Evolutionary conservation across 2,797 vertebrate genomes (phyloP).

Genomic region (Chaetophractus vellerosus): DNA sequence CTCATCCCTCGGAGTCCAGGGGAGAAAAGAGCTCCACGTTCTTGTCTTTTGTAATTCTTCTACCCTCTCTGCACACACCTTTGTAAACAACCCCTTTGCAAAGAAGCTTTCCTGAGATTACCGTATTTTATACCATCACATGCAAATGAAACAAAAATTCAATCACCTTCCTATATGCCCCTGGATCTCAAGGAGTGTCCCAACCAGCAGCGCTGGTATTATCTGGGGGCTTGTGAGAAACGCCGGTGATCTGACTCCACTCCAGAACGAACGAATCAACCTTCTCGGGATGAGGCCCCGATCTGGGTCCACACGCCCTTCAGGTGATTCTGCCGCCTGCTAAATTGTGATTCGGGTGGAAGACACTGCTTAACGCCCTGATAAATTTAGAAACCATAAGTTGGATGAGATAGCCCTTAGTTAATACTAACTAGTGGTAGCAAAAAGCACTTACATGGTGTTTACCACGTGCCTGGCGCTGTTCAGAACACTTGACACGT

Average conservation of each 20-base stretch:
- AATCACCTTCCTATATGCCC: neutral
- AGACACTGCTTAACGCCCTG: neutral
- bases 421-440: neutral
- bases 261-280: neutral
- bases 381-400: neutral
- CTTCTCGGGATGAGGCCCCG: neutral
- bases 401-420: neutral
- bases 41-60: neutral
- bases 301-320: too few relatives aligned
- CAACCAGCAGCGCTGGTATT: neutral
- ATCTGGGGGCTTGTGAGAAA: conserved; percentile 1
- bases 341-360: neutral
- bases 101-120: neutral
- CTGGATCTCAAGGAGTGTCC: neutral
- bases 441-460: neutral
- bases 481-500: neutral
- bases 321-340: neutral
- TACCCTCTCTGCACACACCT: neutral
- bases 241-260: neutral
- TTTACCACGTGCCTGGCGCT: neutral
- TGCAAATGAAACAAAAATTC: conserved; percentile 22
- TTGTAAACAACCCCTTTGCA: neutral
- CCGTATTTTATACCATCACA: neutral
- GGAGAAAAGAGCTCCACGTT: neutral
- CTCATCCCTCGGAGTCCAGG: neutral